These are phyloP conservation scores for Ophioninae sp. DNA, from an alignment of 2,888 invertebrate genomes.

Conservation along the genomic window DNA sequence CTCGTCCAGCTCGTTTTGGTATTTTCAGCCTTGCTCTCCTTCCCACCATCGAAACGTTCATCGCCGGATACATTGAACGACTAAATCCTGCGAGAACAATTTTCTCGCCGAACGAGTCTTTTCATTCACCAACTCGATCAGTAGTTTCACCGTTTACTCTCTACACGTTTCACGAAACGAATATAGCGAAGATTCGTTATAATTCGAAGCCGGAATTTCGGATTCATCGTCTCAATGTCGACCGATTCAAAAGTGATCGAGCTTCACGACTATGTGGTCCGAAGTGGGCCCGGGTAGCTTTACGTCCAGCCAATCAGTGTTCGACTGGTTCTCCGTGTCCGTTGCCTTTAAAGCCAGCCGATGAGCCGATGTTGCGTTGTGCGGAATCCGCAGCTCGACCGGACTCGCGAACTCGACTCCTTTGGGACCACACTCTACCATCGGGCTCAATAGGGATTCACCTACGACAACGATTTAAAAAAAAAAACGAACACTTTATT, in stretches of 20 bases:
- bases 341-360: conserved; percentile 90
- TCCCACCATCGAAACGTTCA: conserved; percentile 58
- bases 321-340: conserved; percentile 91
- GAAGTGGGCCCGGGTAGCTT: conserved; percentile 92
- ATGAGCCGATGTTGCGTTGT: conserved; percentile 89
- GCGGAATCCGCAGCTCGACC: conserved; percentile 95
- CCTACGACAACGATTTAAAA: conserved; percentile 82
- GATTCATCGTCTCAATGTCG: conserved; percentile 10
- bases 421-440: conserved; percentile 98
- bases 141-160: not conserved
- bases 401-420: conserved; percentile 94
- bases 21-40: conserved; percentile 70
- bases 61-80: conserved; percentile 52
- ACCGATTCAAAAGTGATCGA: conserved; percentile 89
- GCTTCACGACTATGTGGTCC: conserved; percentile 94
- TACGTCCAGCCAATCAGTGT: conserved; percentile 93
- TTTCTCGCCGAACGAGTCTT: conserved; percentile 57
- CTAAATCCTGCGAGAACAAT: conserved; percentile 51
- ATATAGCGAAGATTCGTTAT: not conserved
- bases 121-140: not conserved
- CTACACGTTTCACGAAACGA: not conserved
- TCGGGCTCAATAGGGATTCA: conserved; percentile 96
- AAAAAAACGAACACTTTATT: not conserved
- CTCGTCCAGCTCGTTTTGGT: conserved; percentile 66
- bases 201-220: not conserved